A percentile compares a stretch with the other conserved stretches of the same genome.
Evolutionary conservation across 2,888 invertebrate genomes (phyloP).

Genomic region (Eumerus sabulonum): DNA sequence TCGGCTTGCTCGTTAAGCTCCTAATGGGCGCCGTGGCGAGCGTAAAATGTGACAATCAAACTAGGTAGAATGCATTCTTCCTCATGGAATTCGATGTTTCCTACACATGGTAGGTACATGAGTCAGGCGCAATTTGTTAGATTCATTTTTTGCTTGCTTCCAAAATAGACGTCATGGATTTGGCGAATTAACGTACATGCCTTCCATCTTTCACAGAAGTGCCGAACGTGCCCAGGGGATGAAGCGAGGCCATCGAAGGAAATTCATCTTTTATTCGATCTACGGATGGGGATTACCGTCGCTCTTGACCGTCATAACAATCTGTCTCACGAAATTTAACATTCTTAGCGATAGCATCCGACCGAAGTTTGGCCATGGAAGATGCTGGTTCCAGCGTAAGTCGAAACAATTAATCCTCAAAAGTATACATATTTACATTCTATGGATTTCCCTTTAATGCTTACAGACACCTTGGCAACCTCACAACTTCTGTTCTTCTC

Average conservation of each 20-base stretch:
- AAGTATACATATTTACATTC: no score
- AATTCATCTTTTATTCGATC: constrained; percentile 84
- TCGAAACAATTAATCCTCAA: constrained; percentile 54
- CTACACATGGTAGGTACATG: no score
- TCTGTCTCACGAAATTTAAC: constrained; percentile 81
- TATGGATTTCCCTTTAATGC: background rate
- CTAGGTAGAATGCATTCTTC: background rate
- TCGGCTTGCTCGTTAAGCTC: no score
- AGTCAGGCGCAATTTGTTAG: no score
- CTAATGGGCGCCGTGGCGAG: constrained; percentile 21
- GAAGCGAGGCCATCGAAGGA: constrained; percentile 74
- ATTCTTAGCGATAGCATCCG: constrained; percentile 80
- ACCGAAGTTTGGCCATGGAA: constrained; percentile 82
- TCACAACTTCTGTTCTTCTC: constrained; percentile 82
- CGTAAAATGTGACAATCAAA: constrained; percentile 16
- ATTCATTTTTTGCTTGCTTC: no score
- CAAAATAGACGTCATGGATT: no score
- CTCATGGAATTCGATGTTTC: no score
- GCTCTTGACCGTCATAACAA: constrained; percentile 81
- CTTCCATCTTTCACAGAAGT: constrained; percentile 69
- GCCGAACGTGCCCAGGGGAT: constrained; percentile 72
- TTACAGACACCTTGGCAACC: constrained; percentile 73
- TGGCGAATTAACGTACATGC: no score
- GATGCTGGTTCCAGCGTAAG: constrained; percentile 85
- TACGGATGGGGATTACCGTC: constrained; percentile 87